A percentile compares a stretch with the other conserved stretches of the same genome.
These are phyloP conservation scores for Takifugu ocellatus DNA, from an alignment of 2,797 vertebrate species.

Conservation along the genomic window DNA sequence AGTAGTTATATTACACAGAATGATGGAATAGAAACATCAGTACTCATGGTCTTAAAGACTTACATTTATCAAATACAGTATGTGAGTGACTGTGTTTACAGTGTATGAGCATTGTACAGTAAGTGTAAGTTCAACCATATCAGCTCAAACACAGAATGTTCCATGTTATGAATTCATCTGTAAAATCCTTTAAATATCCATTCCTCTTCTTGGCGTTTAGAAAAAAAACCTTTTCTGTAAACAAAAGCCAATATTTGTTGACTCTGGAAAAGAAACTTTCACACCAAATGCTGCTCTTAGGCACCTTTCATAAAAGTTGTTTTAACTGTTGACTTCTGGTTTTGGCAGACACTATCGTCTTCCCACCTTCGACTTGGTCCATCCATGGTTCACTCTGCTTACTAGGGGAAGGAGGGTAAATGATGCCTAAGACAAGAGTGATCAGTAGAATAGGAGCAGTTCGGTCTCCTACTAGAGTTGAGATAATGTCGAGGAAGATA, in stretches of 20 bases:
- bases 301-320: conserved; percentile 28
- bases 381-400: conserved; percentile 41
- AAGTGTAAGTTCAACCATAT: conserved; percentile 39
- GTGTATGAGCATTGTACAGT: conserved; percentile 41
- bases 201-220: no score
- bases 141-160: conserved; percentile 43
- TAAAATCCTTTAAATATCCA: background rate
- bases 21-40: conserved; percentile 53
- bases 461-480: conserved; percentile 32
- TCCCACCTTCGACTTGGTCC: conserved; percentile 42
- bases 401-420: conserved; percentile 43
- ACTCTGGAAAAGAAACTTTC: conserved; percentile 42
- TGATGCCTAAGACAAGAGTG: background rate
- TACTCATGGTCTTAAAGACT: conserved; percentile 48
- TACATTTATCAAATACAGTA: conserved; percentile 46
- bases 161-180: conserved; percentile 10
- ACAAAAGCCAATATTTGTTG: background rate
- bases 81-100: conserved; percentile 49
- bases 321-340: conserved; percentile 25
- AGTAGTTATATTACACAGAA: conserved; percentile 54
- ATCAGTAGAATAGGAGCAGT: conserved; percentile 30
- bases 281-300: conserved; percentile 30
- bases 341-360: conserved; percentile 19
- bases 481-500: conserved; percentile 42
- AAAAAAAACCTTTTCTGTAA: conserved; percentile 1